These are phyloP conservation scores for Aramus guarauna DNA, from an alignment of 2,113 vertebrate species.

Conservation along the genomic window DNA sequence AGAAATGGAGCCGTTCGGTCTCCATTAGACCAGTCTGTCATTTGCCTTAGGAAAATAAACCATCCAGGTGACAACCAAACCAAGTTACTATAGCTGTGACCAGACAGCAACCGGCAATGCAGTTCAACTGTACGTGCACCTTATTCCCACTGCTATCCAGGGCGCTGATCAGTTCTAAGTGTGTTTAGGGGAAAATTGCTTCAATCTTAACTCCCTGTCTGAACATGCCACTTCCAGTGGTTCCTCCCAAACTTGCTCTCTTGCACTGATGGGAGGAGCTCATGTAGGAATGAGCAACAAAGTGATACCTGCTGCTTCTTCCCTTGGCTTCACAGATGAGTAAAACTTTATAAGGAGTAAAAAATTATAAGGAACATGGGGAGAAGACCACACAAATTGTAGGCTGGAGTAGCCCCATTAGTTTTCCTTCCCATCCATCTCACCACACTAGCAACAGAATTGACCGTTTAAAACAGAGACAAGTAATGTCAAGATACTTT, in stretches of 20 bases:
- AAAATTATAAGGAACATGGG: neutral
- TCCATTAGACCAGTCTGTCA: neutral
- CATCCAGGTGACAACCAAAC: neutral
- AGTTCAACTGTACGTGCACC: neutral
- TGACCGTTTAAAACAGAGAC: neutral
- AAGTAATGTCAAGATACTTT: neutral
- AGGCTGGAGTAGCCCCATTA: neutral
- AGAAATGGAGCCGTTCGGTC: neutral
- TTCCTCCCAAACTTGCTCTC: neutral
- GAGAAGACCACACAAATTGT: neutral
- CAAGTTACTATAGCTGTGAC: neutral
- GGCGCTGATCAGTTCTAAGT: neutral
- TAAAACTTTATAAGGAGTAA: neutral
- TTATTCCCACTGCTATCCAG: neutral
- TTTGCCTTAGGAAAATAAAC: neutral
- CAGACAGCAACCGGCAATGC: neutral
- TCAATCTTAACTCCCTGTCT: neutral
- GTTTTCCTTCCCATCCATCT: neutral
- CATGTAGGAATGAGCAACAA: neutral
- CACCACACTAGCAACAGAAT: neutral
- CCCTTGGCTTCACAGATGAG: neutral
- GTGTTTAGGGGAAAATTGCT: neutral
- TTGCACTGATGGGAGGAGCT: neutral
- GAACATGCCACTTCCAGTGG: neutral
- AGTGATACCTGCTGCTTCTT: neutral